These are phyloP conservation scores for Drosophila dunni DNA, from an alignment of 1,140 invertebrate species.

Conservation along the genomic window DNA sequence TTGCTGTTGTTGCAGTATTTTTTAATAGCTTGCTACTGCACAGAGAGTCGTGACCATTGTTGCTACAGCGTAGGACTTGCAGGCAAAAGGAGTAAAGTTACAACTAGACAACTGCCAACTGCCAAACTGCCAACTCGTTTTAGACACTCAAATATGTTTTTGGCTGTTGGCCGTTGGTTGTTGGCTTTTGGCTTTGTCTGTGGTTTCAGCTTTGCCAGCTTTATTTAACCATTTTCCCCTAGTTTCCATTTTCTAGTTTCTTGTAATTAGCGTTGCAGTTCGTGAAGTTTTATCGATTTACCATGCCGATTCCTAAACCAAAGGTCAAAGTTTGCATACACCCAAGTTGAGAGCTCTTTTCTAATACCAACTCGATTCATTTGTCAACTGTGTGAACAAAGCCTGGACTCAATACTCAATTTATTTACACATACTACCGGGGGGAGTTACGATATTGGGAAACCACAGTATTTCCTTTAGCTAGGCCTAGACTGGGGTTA, in stretches of 20 bases:
- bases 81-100: slow-evolving; percentile 18
- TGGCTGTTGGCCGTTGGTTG: slow-evolving; percentile 29
- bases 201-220: slow-evolving; percentile 16
- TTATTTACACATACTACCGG: background rate
- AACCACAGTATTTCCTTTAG: background rate
- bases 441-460: background rate
- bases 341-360: background rate
- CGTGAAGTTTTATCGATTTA: slow-evolving; percentile 69
- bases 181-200: background rate
- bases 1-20: slow-evolving; percentile 40
- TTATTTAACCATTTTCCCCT: slow-evolving; percentile 5
- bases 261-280: slow-evolving; percentile 80
- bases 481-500: background rate
- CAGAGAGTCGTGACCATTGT: slow-evolving; percentile 74
- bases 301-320: slow-evolving; percentile 54
- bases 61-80: slow-evolving; percentile 33
- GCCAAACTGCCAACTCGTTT: slow-evolving; percentile 30
- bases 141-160: slow-evolving; percentile 52
- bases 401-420: slow-evolving; percentile 9
- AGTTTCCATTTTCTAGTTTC: slow-evolving; percentile 54
- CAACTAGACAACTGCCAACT: slow-evolving; percentile 43
- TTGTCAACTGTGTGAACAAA: slow-evolving; percentile 23
- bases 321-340: slow-evolving; percentile 1
- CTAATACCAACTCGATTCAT: slow-evolving; percentile 16
- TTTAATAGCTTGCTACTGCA: slow-evolving; percentile 61